Conservation (phyloP, 2,797 vertebrate genomes). For the Gymnoscopelus microlampas region DNA sequence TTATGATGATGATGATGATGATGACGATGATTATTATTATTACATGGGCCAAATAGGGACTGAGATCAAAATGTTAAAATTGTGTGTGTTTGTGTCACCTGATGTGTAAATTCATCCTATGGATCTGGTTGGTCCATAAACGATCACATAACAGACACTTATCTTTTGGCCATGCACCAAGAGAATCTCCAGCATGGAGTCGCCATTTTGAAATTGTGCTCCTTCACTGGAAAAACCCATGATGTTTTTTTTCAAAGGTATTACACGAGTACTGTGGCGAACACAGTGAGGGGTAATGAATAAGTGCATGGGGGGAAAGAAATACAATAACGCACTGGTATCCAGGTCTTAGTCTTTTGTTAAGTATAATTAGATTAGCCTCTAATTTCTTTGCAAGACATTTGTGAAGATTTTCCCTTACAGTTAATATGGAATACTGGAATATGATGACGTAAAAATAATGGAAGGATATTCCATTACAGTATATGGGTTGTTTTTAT, state of each 20-base stretch:
- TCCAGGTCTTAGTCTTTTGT: conserved; percentile 7
- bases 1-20: conserved; percentile 9
- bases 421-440: too few relatives aligned
- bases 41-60: conserved; percentile 32
- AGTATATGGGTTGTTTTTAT: conserved; percentile 21
- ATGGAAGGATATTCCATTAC: conserved; percentile 29
- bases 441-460: background rate
- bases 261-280: too few relatives aligned
- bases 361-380: conserved; percentile 6
- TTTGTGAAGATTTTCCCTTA: conserved; percentile 22
- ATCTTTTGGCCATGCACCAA: conserved; percentile 37
- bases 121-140: conserved; percentile 54
- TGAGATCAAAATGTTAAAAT: conserved; percentile 21
- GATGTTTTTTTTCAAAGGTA: too few relatives aligned
- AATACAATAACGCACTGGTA: conserved; percentile 2
- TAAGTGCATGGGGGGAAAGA: background rate
- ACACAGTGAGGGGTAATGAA: conserved; percentile 17
- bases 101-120: conserved; percentile 39
- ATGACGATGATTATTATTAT: conserved; percentile 11
- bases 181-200: background rate
- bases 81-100: conserved; percentile 59
- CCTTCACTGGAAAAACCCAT: background rate
- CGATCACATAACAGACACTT: conserved; percentile 35
- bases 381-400: conserved; percentile 20
- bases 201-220: conserved; percentile 59